Evolutionary conservation across 92 coral and sea anemone genomes (phyloP), one percentile per base, ranked within the genome.

Genomic region (Phenganax marumi): DNA sequence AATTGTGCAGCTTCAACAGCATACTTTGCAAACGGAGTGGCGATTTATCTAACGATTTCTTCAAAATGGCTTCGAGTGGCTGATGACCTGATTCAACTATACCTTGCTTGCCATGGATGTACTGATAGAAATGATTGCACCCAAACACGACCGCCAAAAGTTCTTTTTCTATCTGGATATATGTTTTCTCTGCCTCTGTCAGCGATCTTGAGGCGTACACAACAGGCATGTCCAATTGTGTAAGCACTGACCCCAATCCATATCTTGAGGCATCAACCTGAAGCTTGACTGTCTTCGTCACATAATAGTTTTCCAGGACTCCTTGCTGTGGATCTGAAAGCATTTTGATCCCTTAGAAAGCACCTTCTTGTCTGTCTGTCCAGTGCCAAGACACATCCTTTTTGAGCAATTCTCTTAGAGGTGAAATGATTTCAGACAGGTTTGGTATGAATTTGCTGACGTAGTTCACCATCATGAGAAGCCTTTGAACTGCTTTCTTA

Each of bases 71-170:
- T 25, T 22, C 47, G 46, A 64, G 43, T 1, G 70, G 70, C 19
- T 64, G 43, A 64, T 64, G 70, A 9, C 21, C 70, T 0, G 70
- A 22, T 17, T 64, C 70, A 14, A 64, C 70, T 64, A 7, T 14
- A 24, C 4, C 47, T 0, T 22, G 43, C 19, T 46, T 64, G 16
- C 46, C 70, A 19, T 64, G 17, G 11, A 64, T 64, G 21, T 64
- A 64, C 70, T 64, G 70, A 64, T 64, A 7, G 25, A 64, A 64
- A 22, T 13, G 43, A 22, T 64, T 25, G 70, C 43, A 64, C 13
- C 46, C 70, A 64, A 64, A 64, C 47, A 64, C 70, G 19, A 64
- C 70, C 26, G 46, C 70, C 70, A 64, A 64, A 5, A 64, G 47
- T 6, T 25, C 70, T 64, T 64, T 64, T 64, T 25, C 8, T 58